Base-by-base conservation (phyloP, 2,113 vertebrate species). In the Chlorocebus sabaeus region DNA sequence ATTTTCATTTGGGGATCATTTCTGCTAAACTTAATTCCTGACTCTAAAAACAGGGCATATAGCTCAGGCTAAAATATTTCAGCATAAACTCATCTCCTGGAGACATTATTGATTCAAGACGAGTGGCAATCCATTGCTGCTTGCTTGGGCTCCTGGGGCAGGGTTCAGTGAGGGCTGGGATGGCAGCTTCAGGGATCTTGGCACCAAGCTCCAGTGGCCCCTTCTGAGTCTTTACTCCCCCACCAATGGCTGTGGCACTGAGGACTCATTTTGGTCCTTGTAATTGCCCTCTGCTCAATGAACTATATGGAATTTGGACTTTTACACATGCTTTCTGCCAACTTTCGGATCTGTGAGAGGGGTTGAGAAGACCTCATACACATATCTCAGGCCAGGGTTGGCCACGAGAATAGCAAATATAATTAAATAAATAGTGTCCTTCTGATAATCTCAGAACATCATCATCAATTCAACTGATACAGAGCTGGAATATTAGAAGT, bases 121-220 rank as follows among this genome's bases (percentile, higher is more conserved):
- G 25, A 8, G 27, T 22, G n/a, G 13, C 9, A 23, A 88, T 8
- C 1, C 43, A 3, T 25, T 8, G 1, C 48, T 2, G 0, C 0
- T 43, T 32, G 35, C 16, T 48, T 14, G 18, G 22, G 1, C 1
- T 87, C 18, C 6, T 59, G 32, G 40, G 8, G 13, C 8, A 50
- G 32, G 25, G 9, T 89, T 89, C 30, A 82, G 1, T 1, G 1
- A 35, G 2, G 0, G 1, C 20, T 76, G 23, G 8, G 18, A 32
- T 18, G 14, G 14, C 10, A 75, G 16, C 12, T 72, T 8, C 40
- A 2, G 35, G 8, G 30, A 40, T 48, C 59, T 70, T 17, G 0
- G 13, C 40, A 1, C 7, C 32, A 11, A 0, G 1, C 1, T 4
- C 5, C 6, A 25, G 43, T 1, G 23, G 20, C 10, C 6, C 10